Conservation (phyloP, 2,113 vertebrate genomes). For the Seriola dumerili region DNA sequence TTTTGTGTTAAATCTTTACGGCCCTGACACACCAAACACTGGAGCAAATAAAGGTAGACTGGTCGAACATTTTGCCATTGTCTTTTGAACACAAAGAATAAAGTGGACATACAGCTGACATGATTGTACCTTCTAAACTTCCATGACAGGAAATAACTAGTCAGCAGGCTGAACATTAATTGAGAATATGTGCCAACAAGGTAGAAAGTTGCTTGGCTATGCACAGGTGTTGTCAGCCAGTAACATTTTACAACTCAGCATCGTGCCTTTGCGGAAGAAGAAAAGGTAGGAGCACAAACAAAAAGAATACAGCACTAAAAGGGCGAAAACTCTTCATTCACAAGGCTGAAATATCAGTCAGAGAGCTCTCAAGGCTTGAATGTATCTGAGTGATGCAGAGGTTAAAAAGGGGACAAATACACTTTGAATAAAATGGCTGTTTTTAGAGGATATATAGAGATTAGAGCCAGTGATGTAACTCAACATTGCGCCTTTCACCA, state of each 20-base stretch:
- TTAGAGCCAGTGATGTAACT: slow-evolving; percentile 53
- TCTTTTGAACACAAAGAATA: slow-evolving; percentile 1
- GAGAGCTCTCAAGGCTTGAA: slow-evolving; percentile 13
- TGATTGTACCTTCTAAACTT: background rate
- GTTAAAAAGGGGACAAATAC: slow-evolving; percentile 46
- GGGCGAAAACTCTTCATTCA: slow-evolving; percentile 14
- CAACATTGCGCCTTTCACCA: slow-evolving; percentile 24
- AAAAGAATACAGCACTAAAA: background rate
- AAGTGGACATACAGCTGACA: background rate
- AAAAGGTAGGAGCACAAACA: slow-evolving; percentile 9
- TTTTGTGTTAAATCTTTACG: background rate
- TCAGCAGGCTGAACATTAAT: background rate
- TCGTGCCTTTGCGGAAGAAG: background rate
- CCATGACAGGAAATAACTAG: background rate
- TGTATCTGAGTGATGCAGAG: slow-evolving; percentile 10
- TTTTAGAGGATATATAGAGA: slow-evolving; percentile 36
- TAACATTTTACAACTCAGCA: background rate
- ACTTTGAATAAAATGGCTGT: slow-evolving; percentile 42
- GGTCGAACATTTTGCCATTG: background rate
- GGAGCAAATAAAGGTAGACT: background rate
- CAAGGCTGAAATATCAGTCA: background rate
- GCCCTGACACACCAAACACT: background rate
- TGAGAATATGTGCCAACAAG: background rate
- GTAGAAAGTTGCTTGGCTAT: background rate
- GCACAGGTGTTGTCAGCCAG: background rate